A percentile compares a stretch with the other conserved stretches of the same genome.
Conservation (phyloP, 2,888 invertebrate genomes). For the Ditula angustiorana region DNA sequence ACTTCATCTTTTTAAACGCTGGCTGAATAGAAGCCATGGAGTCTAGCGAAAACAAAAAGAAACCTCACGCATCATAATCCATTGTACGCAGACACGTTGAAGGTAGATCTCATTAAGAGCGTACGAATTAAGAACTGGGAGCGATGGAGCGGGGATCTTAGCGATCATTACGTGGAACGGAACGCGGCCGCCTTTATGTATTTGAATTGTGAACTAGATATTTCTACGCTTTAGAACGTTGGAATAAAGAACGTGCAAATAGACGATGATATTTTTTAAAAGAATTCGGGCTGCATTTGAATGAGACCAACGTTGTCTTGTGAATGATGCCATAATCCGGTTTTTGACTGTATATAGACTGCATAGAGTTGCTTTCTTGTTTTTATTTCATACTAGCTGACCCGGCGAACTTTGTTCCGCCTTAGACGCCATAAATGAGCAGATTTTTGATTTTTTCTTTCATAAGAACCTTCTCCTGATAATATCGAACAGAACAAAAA, state of each 20-base stretch:
- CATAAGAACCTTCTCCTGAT: too few species aligned
- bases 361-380: too few species aligned
- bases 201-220: slow-evolving; percentile 39
- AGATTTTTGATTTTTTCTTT: too few species aligned
- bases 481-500: too few species aligned
- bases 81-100: slow-evolving; percentile 78
- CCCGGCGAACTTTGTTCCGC: too few species aligned
- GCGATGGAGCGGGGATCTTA: slow-evolving; percentile 80
- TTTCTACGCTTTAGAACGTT: slow-evolving; percentile 45
- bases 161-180: slow-evolving; percentile 79
- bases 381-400: too few species aligned
- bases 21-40: slow-evolving; percentile 75
- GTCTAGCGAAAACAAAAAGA: slow-evolving; percentile 63
- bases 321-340: not conserved
- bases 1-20: slow-evolving; percentile 78
- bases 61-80: slow-evolving; percentile 76
- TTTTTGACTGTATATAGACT: too few species aligned
- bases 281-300: not conserved
- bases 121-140: slow-evolving; percentile 75
- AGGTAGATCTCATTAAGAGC: slow-evolving; percentile 81
- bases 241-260: slow-evolving; percentile 24
- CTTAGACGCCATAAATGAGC: too few species aligned
- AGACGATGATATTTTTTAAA: slow-evolving; percentile 25
- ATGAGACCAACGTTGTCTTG: not conserved
- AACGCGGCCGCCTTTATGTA: slow-evolving; percentile 53